phyloP scores from a whole-genome alignment of 2,797 vertebrate species.

The Graptemys geographica region DNA sequence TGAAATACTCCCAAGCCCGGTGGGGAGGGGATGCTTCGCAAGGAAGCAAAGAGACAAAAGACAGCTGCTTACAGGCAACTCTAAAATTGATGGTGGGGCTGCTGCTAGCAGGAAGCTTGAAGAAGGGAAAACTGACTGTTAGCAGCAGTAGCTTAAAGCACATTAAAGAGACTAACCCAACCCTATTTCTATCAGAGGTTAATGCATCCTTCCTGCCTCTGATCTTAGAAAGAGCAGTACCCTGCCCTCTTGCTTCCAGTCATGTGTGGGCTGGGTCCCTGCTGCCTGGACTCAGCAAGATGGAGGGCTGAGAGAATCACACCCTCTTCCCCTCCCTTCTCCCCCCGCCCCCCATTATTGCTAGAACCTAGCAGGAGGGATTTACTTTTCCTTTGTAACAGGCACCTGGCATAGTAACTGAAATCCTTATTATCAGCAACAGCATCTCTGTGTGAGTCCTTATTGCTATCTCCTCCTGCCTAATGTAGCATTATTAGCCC shows the following conservation, averaged over 20 bases:
- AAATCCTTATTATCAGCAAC: not conserved
- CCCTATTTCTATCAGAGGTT: not conserved
- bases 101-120: not conserved
- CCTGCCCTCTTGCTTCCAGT: not conserved
- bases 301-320: no score
- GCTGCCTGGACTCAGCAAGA: not conserved
- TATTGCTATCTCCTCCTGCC: not conserved
- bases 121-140: not conserved
- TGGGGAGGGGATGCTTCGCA: not conserved
- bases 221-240: not conserved
- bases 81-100: not conserved
- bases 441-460: not conserved
- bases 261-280: not conserved
- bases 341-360: no score
- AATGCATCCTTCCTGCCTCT: not conserved
- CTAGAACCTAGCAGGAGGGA: not conserved
- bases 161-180: not conserved
- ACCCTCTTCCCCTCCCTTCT: no score
- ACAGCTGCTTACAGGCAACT: not conserved
- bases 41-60: not conserved
- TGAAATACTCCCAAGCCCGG: not conserved
- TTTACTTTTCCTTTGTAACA: not conserved
- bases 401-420: not conserved
- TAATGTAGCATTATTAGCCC: not conserved
- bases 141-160: not conserved